Conservation (phyloP, 1,140 invertebrate genomes). For the Diachasmimorpha longicaudata region DNA sequence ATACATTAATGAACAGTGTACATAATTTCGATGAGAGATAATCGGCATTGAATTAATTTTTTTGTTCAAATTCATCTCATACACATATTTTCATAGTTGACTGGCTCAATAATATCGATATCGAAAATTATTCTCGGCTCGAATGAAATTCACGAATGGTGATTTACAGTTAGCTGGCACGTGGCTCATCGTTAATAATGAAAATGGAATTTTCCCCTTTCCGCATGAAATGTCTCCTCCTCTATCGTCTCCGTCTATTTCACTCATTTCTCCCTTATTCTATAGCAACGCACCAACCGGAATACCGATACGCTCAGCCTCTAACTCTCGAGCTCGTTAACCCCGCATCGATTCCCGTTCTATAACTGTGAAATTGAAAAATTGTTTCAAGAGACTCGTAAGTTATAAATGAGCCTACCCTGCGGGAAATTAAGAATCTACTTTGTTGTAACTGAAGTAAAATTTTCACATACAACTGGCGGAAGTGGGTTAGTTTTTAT, state of each 20-base stretch:
- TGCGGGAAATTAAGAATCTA: not conserved
- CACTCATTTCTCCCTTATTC: not conserved
- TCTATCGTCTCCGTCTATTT: not conserved
- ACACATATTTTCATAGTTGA: not conserved
- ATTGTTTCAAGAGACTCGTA: not conserved
- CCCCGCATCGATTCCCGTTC: not conserved
- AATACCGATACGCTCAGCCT: not conserved
- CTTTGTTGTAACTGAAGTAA: not conserved
- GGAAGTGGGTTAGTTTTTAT: not conserved
- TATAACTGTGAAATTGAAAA: constrained; percentile 7
- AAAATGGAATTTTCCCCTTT: not conserved
- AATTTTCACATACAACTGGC: not conserved
- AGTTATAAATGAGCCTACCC: not conserved
- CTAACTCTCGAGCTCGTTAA: not conserved
- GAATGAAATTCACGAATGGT: not conserved
- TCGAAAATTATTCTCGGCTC: not conserved
- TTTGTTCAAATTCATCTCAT: not conserved
- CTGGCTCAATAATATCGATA: not conserved
- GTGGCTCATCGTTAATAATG: not conserved
- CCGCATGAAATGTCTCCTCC: not conserved
- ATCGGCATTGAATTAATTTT: not conserved
- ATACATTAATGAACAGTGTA: not conserved
- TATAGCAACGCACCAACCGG: not conserved
- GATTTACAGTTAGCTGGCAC: not conserved
- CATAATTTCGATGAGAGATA: not conserved